These are phyloP conservation scores for Hoplodrina blanda DNA, from an alignment of 2,888 invertebrate genomes.

Conservation along the genomic window DNA sequence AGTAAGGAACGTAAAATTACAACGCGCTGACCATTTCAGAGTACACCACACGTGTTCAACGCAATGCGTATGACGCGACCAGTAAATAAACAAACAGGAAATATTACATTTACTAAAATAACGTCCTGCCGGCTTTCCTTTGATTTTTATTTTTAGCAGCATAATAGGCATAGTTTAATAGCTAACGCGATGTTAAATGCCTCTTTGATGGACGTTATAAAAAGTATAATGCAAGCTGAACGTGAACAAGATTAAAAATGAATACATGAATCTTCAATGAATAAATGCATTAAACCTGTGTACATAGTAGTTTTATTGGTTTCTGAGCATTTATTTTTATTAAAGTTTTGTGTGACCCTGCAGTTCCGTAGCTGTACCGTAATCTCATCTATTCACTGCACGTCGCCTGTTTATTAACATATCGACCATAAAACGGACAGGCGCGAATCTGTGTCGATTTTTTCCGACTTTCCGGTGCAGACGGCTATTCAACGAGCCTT, in stretches of 20 bases:
- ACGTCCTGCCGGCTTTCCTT: constrained; percentile 35
- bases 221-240: constrained; percentile 31
- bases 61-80: constrained; percentile 59
- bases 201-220: constrained; percentile 43
- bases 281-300: constrained; percentile 32
- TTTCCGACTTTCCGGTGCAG: constrained; percentile 81
- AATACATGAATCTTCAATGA: constrained; percentile 36
- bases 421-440: constrained; percentile 84
- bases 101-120: constrained; percentile 52
- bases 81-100: constrained; percentile 63
- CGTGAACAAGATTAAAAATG: constrained; percentile 36
- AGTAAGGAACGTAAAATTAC: constrained; percentile 78
- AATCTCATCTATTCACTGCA: constrained; percentile 83
- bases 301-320: constrained; percentile 47
- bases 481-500: constrained; percentile 78
- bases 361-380: constrained; percentile 63
- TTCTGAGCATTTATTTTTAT: constrained; percentile 61
- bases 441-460: constrained; percentile 81
- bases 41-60: constrained; percentile 76
- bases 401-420: constrained; percentile 88
- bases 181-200: constrained; percentile 48
- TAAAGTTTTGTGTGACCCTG: constrained; percentile 63
- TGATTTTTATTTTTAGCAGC: constrained; percentile 48
- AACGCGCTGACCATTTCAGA: constrained; percentile 68
- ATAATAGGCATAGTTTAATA: constrained; percentile 42